Conservation (phyloP, 2,888 invertebrate genomes). For the Patella caerulea region DNA sequence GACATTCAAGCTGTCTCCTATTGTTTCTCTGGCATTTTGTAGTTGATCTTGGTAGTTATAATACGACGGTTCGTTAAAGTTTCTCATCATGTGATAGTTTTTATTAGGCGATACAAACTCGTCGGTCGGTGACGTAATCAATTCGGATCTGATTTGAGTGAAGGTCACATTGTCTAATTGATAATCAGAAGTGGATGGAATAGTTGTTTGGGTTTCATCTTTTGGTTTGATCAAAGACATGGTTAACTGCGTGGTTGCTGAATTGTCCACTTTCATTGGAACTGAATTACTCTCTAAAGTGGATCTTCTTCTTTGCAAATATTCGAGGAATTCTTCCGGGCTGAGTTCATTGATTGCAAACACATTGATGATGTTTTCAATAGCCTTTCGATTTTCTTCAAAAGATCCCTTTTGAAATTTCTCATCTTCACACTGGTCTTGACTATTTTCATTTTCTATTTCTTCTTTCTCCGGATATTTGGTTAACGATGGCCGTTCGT, state of each 20-base stretch:
- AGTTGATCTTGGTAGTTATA: too few species aligned
- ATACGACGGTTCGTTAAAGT: too few species aligned
- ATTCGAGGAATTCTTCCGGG: constrained; percentile 46
- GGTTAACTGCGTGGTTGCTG: too few species aligned
- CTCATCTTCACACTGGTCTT: not conserved
- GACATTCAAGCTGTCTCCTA: too few species aligned
- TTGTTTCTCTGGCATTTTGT: too few species aligned
- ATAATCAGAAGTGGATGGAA: too few species aligned
- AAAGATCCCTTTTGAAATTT: not conserved
- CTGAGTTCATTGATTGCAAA: constrained; percentile 57
- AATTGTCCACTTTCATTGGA: too few species aligned
- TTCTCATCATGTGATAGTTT: not conserved
- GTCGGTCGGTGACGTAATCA: not conserved
- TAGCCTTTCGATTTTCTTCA: constrained; percentile 19
- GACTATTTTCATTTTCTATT: not conserved
- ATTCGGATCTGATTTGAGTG: not conserved
- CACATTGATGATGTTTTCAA: constrained; percentile 26
- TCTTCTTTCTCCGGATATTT: constrained; percentile 3
- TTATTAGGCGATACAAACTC: not conserved
- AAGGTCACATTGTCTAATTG: too few species aligned
- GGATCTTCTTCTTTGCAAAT: constrained; percentile 17
- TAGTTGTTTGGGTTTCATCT: too few species aligned
- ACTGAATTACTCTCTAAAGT: too few species aligned
- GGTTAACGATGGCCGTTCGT: constrained; percentile 12
- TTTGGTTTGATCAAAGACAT: too few species aligned